A percentile compares a stretch with the other conserved stretches of the same genome.
Conservation (phyloP, 2,888 invertebrate species). For the Thecocarcelia acutangulata region DNA sequence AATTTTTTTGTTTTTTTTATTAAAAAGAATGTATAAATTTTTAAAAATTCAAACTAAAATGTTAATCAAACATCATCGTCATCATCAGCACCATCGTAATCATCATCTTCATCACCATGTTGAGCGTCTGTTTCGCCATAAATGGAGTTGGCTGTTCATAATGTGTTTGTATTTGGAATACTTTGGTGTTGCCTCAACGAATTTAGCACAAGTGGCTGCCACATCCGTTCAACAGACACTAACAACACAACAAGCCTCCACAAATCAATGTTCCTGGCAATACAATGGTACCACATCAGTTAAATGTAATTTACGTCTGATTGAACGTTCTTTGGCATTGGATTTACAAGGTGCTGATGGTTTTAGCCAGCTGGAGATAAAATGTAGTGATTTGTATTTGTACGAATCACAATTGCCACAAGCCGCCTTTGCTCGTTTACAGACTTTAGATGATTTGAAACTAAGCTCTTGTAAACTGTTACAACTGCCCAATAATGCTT, state of each 20-base stretch:
- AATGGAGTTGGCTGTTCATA: constrained; percentile 48
- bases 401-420: constrained; percentile 90
- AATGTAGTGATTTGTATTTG: constrained; percentile 90
- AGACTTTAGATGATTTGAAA: constrained; percentile 87
- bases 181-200: constrained; percentile 67
- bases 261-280: constrained; percentile 82
- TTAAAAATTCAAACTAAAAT: constrained; percentile 45
- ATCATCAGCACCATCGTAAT: background rate
- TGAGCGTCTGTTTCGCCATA: constrained; percentile 18
- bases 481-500: constrained; percentile 87
- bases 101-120: background rate
- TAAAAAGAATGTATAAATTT: constrained; percentile 27
- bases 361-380: constrained; percentile 87
- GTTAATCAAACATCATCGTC: constrained; percentile 46
- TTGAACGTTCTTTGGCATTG: constrained; percentile 85
- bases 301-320: constrained; percentile 87
- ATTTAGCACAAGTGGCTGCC: constrained; percentile 65
- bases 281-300: constrained; percentile 83
- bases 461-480: constrained; percentile 91
- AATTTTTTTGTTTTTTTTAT: background rate
- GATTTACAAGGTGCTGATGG: constrained; percentile 85
- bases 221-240: constrained; percentile 65
- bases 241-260: constrained; percentile 71
- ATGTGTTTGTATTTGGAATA: constrained; percentile 46
- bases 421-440: constrained; percentile 88